phyloP scores from a whole-genome alignment of 2,888 invertebrate genomes.

The Ellobium chinense region DNA sequence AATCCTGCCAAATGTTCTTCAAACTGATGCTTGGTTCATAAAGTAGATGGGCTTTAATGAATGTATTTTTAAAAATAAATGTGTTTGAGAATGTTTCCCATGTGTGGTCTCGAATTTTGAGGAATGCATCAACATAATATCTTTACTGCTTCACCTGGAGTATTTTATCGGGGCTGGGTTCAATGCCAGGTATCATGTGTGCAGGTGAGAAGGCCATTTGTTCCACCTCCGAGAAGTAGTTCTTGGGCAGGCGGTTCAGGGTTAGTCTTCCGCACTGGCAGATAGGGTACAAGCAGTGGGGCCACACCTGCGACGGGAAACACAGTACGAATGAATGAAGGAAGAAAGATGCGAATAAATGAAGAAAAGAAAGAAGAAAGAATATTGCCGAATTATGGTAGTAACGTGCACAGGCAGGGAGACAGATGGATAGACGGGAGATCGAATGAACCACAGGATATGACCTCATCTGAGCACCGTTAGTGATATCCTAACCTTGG shows the following conservation, averaged over 20 bases:
- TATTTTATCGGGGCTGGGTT: conserved; percentile 96
- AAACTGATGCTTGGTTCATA: too few relatives aligned
- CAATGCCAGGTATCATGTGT: conserved; percentile 94
- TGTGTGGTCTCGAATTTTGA: too few relatives aligned
- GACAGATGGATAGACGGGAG: background rate
- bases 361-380: background rate
- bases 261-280: conserved; percentile 92
- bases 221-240: conserved; percentile 96
- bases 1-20: too few relatives aligned
- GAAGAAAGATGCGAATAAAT: too few relatives aligned
- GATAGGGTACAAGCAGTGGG: conserved; percentile 91
- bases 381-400: background rate
- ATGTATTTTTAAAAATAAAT: too few relatives aligned
- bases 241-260: conserved; percentile 92
- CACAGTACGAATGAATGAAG: too few relatives aligned
- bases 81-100: too few relatives aligned
- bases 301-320: conserved; percentile 90
- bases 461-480: too few relatives aligned
- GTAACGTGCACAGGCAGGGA: background rate
- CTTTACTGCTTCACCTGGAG: too few relatives aligned
- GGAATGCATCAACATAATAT: too few relatives aligned
- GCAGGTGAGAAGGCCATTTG: conserved; percentile 94
- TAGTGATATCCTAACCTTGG: conserved; percentile 79
- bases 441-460: too few relatives aligned
- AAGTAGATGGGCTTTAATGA: too few relatives aligned